Evolutionary conservation across 2,797 vertebrate species (phyloP).

Genomic region (Eulemur albifrons): DNA sequence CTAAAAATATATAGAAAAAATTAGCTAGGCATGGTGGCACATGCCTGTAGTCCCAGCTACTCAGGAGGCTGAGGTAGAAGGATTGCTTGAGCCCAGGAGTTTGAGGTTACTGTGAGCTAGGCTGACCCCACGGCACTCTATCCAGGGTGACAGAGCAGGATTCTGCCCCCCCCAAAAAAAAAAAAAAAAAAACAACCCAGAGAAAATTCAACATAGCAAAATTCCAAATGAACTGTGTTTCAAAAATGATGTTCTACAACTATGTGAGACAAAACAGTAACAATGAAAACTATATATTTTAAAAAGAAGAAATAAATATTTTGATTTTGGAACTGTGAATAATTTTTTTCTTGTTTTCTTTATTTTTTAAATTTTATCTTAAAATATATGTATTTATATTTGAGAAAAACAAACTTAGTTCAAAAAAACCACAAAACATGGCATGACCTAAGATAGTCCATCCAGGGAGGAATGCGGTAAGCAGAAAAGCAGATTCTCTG

Average conservation of each 20-base stretch:
- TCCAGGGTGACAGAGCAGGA: too few relatives aligned
- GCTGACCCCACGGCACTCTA: too few relatives aligned
- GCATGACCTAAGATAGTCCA: not conserved
- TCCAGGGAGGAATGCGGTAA: not conserved
- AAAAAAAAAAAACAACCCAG: not conserved
- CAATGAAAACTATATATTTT: slow-evolving; percentile 7
- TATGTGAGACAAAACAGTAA: not conserved
- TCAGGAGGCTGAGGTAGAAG: too few relatives aligned
- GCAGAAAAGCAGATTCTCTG: slow-evolving; percentile 4
- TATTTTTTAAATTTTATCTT: not conserved
- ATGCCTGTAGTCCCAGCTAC: too few relatives aligned
- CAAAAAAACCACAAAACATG: not conserved
- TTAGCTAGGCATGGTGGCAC: too few relatives aligned
- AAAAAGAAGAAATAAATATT: not conserved
- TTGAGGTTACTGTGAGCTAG: too few relatives aligned
- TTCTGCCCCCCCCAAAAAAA: too few relatives aligned
- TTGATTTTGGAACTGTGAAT: slow-evolving; percentile 23
- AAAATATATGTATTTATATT: not conserved
- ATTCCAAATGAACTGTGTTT: not conserved
- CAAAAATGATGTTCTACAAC: not conserved
- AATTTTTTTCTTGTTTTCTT: not conserved
- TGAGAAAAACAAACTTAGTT: slow-evolving; percentile 2
- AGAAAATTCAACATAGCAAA: not conserved
- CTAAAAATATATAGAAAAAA: too few relatives aligned
- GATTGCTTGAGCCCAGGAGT: too few relatives aligned